Percentiles rank a stretch among this genome's conserved stretches.
Evolutionary conservation across 2,797 vertebrate genomes (phyloP).

Genomic region (Glossophaga mutica): DNA sequence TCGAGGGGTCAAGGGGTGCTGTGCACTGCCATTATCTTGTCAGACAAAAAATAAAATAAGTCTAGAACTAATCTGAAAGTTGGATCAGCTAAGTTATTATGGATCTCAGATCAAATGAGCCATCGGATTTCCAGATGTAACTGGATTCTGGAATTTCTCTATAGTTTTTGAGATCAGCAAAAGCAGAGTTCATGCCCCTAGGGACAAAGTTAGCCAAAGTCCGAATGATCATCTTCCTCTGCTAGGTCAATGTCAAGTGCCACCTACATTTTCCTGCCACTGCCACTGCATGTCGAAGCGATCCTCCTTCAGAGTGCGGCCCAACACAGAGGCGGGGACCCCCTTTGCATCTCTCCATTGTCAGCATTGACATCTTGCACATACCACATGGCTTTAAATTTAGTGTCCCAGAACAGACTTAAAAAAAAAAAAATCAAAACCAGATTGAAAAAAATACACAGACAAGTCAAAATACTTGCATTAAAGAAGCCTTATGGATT

Average conservation of each 20-base stretch:
- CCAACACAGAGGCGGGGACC: background rate
- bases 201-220: background rate
- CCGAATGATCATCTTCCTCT: background rate
- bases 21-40: background rate
- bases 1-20: background rate
- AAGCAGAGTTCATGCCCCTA: background rate
- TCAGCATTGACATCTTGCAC: background rate
- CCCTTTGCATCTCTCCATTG: background rate
- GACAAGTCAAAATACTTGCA: conserved; percentile 20
- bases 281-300: background rate
- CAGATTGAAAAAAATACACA: conserved; percentile 43
- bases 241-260: background rate
- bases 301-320: background rate
- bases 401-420: background rate
- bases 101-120: background rate
- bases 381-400: background rate
- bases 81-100: background rate
- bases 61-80: background rate
- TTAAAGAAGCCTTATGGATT: conserved; percentile 7
- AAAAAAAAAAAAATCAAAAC: background rate
- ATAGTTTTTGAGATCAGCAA: background rate
- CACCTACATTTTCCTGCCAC: background rate
- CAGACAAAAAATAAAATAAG: background rate
- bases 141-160: background rate
- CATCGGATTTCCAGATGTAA: background rate